Evolutionary conservation across 2,113 vertebrate genomes (phyloP).

Genomic region (Rhabdornis inornatus): DNA sequence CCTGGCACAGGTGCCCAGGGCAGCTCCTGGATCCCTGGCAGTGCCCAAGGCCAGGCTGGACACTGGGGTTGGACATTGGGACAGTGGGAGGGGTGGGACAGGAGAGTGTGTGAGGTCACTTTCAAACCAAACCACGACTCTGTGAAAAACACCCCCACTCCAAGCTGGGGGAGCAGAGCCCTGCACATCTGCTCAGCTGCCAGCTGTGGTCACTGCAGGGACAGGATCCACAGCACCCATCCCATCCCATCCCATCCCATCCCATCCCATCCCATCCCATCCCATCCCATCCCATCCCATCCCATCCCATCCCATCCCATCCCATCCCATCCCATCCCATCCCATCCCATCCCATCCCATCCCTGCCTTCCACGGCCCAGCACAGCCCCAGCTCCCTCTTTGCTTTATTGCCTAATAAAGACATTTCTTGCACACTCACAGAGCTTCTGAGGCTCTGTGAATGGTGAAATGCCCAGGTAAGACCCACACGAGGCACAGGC

Average conservation of each 20-base stretch:
- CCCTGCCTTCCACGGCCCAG: neutral
- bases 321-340: too few relatives aligned
- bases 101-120: neutral
- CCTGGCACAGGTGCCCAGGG: neutral
- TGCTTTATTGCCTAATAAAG: neutral
- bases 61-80: neutral
- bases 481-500: fast-evolving
- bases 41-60: neutral
- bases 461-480: fast-evolving
- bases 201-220: fast-evolving
- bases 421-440: neutral
- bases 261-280: too few relatives aligned
- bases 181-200: fast-evolving
- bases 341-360: too few relatives aligned
- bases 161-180: fast-evolving
- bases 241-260: too few relatives aligned
- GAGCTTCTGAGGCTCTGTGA: neutral
- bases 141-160: fast-evolving
- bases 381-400: neutral
- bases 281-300: too few relatives aligned
- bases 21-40: neutral
- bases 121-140: neutral
- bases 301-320: too few relatives aligned
- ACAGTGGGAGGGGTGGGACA: neutral
- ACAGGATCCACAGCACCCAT: neutral